These are phyloP conservation scores for Isichthys henryi DNA, from an alignment of 2,113 vertebrate species.

Conservation along the genomic window DNA sequence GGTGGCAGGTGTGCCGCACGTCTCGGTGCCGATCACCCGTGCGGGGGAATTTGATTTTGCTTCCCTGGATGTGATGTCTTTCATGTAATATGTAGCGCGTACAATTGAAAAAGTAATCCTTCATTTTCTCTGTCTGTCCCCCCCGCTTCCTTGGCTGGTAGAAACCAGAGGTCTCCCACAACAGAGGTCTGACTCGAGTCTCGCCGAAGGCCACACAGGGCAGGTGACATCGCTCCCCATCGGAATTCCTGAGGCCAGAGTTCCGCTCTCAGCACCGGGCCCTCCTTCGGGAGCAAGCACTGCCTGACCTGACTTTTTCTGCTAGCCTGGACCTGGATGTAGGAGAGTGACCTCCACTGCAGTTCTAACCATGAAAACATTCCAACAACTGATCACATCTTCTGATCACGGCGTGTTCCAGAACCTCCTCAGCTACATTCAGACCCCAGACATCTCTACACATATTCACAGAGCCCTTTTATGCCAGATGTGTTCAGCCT, in stretches of 20 bases:
- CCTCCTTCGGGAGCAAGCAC: not conserved
- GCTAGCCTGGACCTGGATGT: not conserved
- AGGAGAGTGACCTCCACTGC: not conserved
- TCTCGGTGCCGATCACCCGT: not conserved
- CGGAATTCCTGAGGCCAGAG: not conserved
- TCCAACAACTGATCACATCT: not conserved
- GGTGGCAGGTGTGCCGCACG: not conserved
- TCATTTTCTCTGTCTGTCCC: not conserved
- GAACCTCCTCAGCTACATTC: not conserved
- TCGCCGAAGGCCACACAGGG: not conserved
- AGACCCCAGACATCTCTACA: not conserved
- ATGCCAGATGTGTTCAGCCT: not conserved
- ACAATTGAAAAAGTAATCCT: constrained; percentile 9
- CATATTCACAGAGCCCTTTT: not conserved
- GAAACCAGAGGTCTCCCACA: not conserved
- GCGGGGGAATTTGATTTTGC: constrained; percentile 12
- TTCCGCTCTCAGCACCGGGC: not conserved
- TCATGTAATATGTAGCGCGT: constrained; percentile 2
- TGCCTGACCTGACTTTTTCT: not conserved
- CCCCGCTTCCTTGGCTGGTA: not conserved
- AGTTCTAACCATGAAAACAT: not conserved
- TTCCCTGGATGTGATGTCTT: constrained; percentile 1
- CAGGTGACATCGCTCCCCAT: not conserved
- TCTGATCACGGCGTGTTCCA: not conserved
- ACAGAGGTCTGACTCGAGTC: not conserved